phyloP scores from a whole-genome alignment of 2,888 invertebrate species.

The Vesta saturnalis region DNA sequence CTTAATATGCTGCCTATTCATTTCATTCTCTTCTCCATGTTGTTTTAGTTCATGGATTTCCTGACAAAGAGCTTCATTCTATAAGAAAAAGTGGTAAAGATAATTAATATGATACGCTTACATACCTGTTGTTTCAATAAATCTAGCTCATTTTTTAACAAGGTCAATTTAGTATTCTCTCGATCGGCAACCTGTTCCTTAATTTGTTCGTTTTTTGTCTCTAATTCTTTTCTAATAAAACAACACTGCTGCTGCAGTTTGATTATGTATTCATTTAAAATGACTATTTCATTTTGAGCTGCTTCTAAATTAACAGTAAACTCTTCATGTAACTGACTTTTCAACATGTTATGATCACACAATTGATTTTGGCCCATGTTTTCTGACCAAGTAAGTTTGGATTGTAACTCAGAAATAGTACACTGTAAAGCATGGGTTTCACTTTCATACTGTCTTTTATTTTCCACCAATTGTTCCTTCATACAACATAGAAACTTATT shows the following conservation, averaged over 20 bases:
- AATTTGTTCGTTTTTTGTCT: conserved; percentile 41
- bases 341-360: conserved; percentile 14
- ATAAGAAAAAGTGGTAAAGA: no score
- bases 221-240: conserved; percentile 42
- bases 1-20: no score
- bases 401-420: conserved; percentile 50
- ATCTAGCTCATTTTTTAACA: conserved; percentile 54
- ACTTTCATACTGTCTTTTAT: conserved; percentile 48
- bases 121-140: conserved; percentile 47
- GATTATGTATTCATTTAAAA: conserved; percentile 40
- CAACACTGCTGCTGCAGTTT: conserved; percentile 47
- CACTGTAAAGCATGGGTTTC: conserved; percentile 50
- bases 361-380: conserved; percentile 1
- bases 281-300: conserved; percentile 35
- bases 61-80: neutral
- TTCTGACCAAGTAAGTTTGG: conserved; percentile 46
- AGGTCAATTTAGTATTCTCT: conserved; percentile 23
- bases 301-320: conserved; percentile 46
- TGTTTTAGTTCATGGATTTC: neutral
- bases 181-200: neutral
- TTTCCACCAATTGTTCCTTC: conserved; percentile 49
- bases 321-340: conserved; percentile 37
- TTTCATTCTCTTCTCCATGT: neutral
- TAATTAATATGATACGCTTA: no score
- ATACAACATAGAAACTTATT: conserved; percentile 46